Conservation (phyloP, 2,113 vertebrate species). For the Ophthalmolycus amberensis region DNA sequence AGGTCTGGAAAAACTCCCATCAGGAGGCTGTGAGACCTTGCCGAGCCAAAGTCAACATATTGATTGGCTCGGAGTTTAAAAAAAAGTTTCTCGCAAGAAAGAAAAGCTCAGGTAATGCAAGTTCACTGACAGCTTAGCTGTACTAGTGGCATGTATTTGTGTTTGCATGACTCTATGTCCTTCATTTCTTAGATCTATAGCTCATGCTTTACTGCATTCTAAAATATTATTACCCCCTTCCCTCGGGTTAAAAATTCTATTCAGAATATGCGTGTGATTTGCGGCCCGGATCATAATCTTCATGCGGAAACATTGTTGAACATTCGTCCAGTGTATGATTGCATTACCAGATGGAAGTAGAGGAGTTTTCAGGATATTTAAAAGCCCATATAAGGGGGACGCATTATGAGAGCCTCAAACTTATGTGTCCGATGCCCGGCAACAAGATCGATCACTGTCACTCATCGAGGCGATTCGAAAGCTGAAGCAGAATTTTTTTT, state of each 20-base stretch:
- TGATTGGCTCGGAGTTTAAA: not conserved
- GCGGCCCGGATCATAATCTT: slow-evolving; percentile 17
- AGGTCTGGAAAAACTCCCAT: not conserved
- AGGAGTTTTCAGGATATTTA: not conserved
- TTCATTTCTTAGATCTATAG: too few relatives aligned
- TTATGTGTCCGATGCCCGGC: not conserved
- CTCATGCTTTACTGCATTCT: not conserved
- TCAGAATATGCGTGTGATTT: slow-evolving; percentile 1
- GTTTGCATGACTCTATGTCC: not conserved
- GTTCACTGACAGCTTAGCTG: not conserved
- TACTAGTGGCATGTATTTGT: too few relatives aligned
- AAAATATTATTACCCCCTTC: slow-evolving; percentile 42
- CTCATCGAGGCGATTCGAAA: slow-evolving; percentile 33
- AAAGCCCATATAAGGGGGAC: not conserved
- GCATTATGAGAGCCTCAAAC: not conserved
- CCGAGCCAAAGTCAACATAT: not conserved
- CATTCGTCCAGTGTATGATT: not conserved
- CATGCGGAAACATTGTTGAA: not conserved
- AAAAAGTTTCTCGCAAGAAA: not conserved
- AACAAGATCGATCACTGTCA: slow-evolving; percentile 45
- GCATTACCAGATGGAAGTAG: not conserved
- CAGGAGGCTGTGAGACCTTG: not conserved
- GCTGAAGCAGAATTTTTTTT: slow-evolving; percentile 22
- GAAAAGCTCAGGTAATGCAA: not conserved
- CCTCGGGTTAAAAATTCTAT: slow-evolving; percentile 39